Conservation (phyloP, 1,140 invertebrate species). For the Papilio aristodemus region DNA sequence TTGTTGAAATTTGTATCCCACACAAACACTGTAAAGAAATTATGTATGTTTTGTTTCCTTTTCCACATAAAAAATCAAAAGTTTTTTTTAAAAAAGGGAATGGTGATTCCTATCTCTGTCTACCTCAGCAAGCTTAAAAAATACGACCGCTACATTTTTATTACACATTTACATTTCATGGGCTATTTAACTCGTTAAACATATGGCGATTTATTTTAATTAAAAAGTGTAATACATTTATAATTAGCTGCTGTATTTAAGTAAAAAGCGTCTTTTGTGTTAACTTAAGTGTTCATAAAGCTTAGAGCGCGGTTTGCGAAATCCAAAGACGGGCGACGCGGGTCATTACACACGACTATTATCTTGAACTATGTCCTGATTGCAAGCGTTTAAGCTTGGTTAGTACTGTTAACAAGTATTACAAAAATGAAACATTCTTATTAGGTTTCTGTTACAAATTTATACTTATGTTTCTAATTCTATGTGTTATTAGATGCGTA, state of each 20-base stretch:
- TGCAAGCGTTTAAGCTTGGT: neutral
- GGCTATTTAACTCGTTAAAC: neutral
- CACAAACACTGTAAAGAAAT: no score
- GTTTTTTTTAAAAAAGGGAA: neutral
- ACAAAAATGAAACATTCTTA: no score
- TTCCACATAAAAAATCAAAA: no score
- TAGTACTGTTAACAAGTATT: slow-evolving; percentile 24
- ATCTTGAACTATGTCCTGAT: slow-evolving; percentile 20
- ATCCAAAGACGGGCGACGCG: slow-evolving; percentile 9
- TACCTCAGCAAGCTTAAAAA: slow-evolving; percentile 36
- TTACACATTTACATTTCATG: neutral
- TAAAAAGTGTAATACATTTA: slow-evolving; percentile 25
- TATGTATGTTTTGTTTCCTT: no score
- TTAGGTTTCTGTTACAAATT: no score
- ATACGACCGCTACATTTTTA: neutral
- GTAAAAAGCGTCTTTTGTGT: slow-evolving; percentile 9
- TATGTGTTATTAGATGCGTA: no score
- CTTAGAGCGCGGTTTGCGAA: slow-evolving; percentile 17
- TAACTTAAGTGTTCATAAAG: slow-evolving; percentile 27
- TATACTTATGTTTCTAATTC: no score
- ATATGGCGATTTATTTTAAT: slow-evolving; percentile 33
- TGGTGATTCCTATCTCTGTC: slow-evolving; percentile 10
- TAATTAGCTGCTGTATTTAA: slow-evolving; percentile 15
- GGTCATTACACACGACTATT: slow-evolving; percentile 22
- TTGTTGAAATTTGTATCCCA: no score